phyloP scores from a whole-genome alignment of 2,113 vertebrate species.

The Phaethornis superciliosus region DNA sequence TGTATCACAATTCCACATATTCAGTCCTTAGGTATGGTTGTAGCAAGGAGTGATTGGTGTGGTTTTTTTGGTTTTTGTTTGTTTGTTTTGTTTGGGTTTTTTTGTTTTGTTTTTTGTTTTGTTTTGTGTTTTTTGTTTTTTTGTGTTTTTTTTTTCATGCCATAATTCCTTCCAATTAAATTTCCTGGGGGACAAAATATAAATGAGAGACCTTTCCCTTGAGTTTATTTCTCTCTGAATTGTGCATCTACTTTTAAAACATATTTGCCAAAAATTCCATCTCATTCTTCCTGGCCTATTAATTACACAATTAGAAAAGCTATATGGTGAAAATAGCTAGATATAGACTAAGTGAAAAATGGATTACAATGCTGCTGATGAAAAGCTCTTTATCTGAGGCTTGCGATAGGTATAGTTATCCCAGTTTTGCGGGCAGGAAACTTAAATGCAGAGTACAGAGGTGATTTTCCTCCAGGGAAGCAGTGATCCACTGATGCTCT shows the following conservation, averaged over 20 bases:
- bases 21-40: not conserved
- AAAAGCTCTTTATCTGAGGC: constrained; percentile 3
- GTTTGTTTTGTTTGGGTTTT: too few species aligned
- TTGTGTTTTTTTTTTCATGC: not conserved
- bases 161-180: not conserved
- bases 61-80: too few species aligned
- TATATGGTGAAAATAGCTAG: constrained; percentile 17
- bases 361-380: not conserved
- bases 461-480: constrained; percentile 7
- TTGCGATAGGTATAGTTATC: not conserved
- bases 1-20: not conserved
- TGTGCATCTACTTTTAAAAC: not conserved
- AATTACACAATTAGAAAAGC: constrained; percentile 36
- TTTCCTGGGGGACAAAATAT: not conserved
- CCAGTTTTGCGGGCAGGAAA: not conserved
- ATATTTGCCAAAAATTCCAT: not conserved
- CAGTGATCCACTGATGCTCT: not conserved
- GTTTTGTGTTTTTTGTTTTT: too few species aligned
- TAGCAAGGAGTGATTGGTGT: not conserved
- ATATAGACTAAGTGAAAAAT: constrained; percentile 25
- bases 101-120: too few species aligned
- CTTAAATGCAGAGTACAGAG: not conserved
- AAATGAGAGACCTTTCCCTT: not conserved
- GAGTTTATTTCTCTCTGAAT: not conserved
- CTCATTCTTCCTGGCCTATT: constrained; percentile 23